A percentile compares a stretch with the other conserved stretches of the same genome.
These are phyloP conservation scores for Schizopygopsis pylzovi DNA, from an alignment of 2,797 vertebrate species.

Conservation along the genomic window DNA sequence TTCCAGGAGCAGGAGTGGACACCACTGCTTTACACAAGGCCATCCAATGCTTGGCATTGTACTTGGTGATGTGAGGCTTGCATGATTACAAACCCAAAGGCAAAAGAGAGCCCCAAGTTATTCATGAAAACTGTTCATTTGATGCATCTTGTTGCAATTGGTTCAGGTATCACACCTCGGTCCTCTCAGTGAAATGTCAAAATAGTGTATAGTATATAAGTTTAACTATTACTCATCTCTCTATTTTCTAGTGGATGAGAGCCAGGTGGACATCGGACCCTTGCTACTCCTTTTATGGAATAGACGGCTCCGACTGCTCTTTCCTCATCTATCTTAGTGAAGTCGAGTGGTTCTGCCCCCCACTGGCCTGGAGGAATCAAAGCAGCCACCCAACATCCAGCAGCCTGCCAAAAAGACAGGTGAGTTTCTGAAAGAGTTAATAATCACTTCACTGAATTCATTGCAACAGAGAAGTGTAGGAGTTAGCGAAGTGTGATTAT, in stretches of 20 bases:
- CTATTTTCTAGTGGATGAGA: slow-evolving; percentile 85
- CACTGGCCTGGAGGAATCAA: slow-evolving; percentile 88
- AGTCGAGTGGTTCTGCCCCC: slow-evolving; percentile 97
- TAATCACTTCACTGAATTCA: background rate
- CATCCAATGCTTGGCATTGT: background rate
- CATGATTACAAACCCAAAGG: background rate
- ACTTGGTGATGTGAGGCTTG: too few species aligned
- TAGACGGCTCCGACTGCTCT: slow-evolving; percentile 95
- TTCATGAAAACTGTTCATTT: background rate
- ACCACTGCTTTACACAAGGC: background rate
- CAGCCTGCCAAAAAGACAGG: slow-evolving; percentile 80
- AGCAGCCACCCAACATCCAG: slow-evolving; percentile 74
- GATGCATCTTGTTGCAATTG: background rate
- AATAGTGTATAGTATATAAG: background rate
- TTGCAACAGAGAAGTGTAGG: background rate
- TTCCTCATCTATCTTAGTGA: slow-evolving; percentile 97
- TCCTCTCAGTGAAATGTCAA: background rate
- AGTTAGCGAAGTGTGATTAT: background rate
- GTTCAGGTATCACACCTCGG: background rate
- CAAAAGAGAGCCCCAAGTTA: background rate
- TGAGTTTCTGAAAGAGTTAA: slow-evolving; percentile 62
- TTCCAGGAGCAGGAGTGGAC: background rate
- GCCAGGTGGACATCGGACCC: slow-evolving; percentile 98
- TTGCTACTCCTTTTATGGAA: slow-evolving; percentile 95
- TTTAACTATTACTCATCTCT: background rate